Conservation (phyloP, 2,797 vertebrate genomes). For the Bovichtus diacanthus region DNA sequence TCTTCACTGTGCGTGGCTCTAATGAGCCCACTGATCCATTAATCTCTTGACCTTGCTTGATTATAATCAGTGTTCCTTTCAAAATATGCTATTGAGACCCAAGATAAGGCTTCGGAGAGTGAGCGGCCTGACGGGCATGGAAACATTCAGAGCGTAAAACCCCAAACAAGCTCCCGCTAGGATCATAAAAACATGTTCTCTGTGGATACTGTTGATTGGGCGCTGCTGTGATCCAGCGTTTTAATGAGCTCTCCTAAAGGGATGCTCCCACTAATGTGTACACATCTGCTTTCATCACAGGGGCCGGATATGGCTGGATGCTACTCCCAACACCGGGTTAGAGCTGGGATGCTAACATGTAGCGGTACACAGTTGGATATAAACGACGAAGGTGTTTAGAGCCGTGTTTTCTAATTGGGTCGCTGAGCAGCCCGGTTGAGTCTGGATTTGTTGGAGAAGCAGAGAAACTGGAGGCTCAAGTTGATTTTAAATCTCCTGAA, state of each 20-base stretch:
- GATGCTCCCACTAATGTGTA: conserved; percentile 70
- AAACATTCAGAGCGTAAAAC: conserved; percentile 9
- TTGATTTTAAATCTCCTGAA: conserved; percentile 2
- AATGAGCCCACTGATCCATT: conserved; percentile 50
- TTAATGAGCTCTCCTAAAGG: conserved; percentile 78
- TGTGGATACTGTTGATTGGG: conserved; percentile 74
- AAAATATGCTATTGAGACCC: conserved; percentile 49
- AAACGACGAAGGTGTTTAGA: conserved; percentile 60
- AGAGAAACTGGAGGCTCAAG: conserved; percentile 18
- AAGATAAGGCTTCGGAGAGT: conserved; percentile 27
- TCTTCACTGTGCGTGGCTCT: conserved; percentile 15
- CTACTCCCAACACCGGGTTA: conserved; percentile 57
- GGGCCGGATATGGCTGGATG: conserved; percentile 65
- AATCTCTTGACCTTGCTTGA: conserved; percentile 59
- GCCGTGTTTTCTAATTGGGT: conserved; percentile 66
- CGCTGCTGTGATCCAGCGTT: conserved; percentile 64
- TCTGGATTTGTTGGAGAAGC: conserved; percentile 15
- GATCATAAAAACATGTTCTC: conserved; percentile 53
- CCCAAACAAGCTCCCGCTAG: conserved; percentile 8
- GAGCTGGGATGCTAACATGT: conserved; percentile 35
- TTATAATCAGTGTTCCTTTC: conserved; percentile 51
- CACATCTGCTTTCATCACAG: conserved; percentile 78
- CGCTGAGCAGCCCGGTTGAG: conserved; percentile 36
- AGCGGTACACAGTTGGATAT: conserved; percentile 47
- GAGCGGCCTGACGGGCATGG: background rate